Percentiles rank a stretch among this genome's conserved stretches.
Conservation (phyloP, 2,888 invertebrate genomes). For the Orchesellides sinensis region DNA sequence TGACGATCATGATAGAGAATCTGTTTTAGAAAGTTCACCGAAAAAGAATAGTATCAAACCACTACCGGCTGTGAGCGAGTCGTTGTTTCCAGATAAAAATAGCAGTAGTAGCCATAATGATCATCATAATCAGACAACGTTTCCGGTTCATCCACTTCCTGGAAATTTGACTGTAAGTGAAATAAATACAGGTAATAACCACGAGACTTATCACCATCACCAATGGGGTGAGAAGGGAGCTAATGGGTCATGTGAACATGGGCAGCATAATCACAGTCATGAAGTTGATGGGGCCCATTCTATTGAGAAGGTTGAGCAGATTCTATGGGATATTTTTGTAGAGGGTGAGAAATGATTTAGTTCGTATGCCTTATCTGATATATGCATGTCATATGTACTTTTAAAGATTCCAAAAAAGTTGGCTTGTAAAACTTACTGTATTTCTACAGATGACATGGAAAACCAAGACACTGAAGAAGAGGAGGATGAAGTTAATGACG, state of each 20-base stretch:
- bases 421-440: too few relatives aligned
- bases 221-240: neutral
- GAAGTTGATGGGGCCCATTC: neutral
- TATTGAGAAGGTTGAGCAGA: slow-evolving; percentile 29
- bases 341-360: slow-evolving; percentile 15
- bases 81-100: neutral
- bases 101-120: neutral
- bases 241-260: neutral
- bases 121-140: too few relatives aligned
- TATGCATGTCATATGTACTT: too few relatives aligned
- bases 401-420: too few relatives aligned
- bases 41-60: too few relatives aligned
- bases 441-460: neutral
- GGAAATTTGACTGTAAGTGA: too few relatives aligned
- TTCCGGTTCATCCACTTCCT: too few relatives aligned
- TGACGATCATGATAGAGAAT: too few relatives aligned
- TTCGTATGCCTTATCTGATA: too few relatives aligned
- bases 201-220: neutral
- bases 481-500: neutral
- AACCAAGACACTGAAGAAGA: neutral
- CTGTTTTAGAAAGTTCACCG: too few relatives aligned
- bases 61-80: neutral
- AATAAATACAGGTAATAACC: neutral
- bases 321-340: slow-evolving; percentile 30
- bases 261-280: neutral